These are phyloP conservation scores for Podarcis siculus DNA, from an alignment of 2,797 vertebrate species.

Conservation along the genomic window DNA sequence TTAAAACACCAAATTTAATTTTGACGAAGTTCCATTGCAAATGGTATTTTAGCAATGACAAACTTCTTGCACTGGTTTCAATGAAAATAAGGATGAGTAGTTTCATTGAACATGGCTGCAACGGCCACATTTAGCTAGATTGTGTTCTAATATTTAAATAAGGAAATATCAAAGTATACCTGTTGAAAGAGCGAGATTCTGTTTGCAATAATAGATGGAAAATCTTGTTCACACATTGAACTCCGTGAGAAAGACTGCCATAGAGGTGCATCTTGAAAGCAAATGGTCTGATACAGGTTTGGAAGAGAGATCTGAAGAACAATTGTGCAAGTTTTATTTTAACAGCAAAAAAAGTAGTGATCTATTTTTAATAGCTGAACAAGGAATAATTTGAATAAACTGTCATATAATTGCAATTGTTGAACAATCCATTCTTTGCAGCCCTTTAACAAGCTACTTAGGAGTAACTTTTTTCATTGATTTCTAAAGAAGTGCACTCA, in stretches of 20 bases:
- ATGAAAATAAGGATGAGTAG: not conserved
- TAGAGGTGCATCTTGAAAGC: constrained; percentile 87
- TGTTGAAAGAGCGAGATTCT: constrained; percentile 94
- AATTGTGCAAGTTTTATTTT: constrained; percentile 40
- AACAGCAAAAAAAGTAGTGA: constrained; percentile 14
- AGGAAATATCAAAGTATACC: constrained; percentile 75
- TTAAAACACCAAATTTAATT: not conserved
- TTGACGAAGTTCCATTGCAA: not conserved
- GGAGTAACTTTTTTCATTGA: not conserved
- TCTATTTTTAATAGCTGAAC: not conserved
- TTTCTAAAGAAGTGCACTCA: not conserved
- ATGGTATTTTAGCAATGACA: too few species aligned
- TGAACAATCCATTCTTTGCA: not conserved
- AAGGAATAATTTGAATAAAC: constrained; percentile 6
- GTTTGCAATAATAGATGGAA: constrained; percentile 85
- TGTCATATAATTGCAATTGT: constrained; percentile 22
- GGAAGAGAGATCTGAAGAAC: constrained; percentile 86
- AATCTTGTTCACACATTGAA: constrained; percentile 92
- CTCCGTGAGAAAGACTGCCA: constrained; percentile 91
- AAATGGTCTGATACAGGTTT: constrained; percentile 86
- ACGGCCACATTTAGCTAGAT: not conserved
- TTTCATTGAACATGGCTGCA: not conserved
- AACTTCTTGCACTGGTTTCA: not conserved
- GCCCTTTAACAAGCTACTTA: not conserved
- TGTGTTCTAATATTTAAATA: not conserved